Percentiles rank a stretch among this genome's conserved stretches.
Evolutionary conservation across 2,113 vertebrate genomes (phyloP).

Genomic region (Falcunculus frontatus): DNA sequence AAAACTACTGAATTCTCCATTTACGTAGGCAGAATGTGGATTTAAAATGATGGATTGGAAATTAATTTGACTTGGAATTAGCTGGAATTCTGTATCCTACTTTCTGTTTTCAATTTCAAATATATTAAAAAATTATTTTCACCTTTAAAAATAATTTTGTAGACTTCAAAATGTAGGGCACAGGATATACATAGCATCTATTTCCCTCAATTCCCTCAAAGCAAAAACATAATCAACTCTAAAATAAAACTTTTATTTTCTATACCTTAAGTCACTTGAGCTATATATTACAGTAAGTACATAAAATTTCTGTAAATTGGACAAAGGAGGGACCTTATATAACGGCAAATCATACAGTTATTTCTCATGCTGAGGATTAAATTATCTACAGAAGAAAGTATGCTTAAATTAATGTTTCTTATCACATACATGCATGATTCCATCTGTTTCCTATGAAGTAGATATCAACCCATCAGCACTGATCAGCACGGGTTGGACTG

Average conservation of each 20-base stretch:
- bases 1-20: background rate
- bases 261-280: background rate
- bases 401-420: background rate
- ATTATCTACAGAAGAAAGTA: slow-evolving; percentile 19
- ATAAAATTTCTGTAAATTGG: background rate
- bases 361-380: background rate
- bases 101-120: background rate
- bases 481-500: background rate
- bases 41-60: background rate
- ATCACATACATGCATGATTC: background rate
- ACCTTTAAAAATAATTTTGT: background rate
- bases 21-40: background rate
- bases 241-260: background rate
- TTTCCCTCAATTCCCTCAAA: background rate
- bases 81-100: background rate
- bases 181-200: background rate
- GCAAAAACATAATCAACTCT: background rate
- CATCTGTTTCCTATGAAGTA: background rate
- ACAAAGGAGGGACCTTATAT: background rate
- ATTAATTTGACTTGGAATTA: background rate
- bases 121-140: background rate
- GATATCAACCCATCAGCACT: background rate
- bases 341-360: background rate
- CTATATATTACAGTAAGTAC: background rate
- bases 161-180: background rate